A percentile compares a stretch with the other conserved stretches of the same genome.
Evolutionary conservation across 1,140 invertebrate genomes (phyloP).

Genomic region (Aphaenogaster ashmeadi): DNA sequence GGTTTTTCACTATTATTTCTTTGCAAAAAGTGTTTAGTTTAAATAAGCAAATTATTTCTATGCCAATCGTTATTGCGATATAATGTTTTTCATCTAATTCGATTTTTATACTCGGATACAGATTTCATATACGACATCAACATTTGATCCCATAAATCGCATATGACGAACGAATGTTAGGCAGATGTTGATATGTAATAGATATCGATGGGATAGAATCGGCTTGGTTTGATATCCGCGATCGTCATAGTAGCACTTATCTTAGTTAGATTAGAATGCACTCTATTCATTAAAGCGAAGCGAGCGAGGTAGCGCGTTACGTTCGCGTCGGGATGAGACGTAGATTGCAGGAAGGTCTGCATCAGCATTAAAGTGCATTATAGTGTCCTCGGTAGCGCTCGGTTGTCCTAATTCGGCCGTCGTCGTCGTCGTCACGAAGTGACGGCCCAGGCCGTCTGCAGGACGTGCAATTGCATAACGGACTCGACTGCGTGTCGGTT

Average conservation of each 20-base stretch:
- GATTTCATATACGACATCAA: neutral
- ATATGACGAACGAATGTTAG: neutral
- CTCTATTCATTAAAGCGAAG: conserved; percentile 47
- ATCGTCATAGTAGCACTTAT: conserved; percentile 23
- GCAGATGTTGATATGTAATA: neutral
- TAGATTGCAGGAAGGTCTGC: conserved; percentile 64
- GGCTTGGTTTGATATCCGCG: neutral
- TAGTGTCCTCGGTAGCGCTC: conserved; percentile 43
- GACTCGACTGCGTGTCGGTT: conserved; percentile 61
- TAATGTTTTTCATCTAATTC: neutral
- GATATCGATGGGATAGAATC: conserved; percentile 14
- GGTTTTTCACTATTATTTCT: neutral
- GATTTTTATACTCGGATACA: conserved; percentile 15
- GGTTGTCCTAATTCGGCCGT: conserved; percentile 61
- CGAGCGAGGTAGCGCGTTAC: conserved; percentile 26
- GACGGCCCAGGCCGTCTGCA: conserved; percentile 22
- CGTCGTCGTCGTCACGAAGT: conserved; percentile 39
- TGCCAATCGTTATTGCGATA: neutral
- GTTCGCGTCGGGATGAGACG: conserved; percentile 30
- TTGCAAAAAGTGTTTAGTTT: neutral
- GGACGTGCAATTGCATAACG: conserved; percentile 69
- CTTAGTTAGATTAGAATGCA: conserved; percentile 49
- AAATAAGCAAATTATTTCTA: neutral
- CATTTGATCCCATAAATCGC: neutral
- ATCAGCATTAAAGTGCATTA: conserved; percentile 64